Conservation (phyloP, 2,797 vertebrate genomes). For the Cryptoprocta ferox region DNA sequence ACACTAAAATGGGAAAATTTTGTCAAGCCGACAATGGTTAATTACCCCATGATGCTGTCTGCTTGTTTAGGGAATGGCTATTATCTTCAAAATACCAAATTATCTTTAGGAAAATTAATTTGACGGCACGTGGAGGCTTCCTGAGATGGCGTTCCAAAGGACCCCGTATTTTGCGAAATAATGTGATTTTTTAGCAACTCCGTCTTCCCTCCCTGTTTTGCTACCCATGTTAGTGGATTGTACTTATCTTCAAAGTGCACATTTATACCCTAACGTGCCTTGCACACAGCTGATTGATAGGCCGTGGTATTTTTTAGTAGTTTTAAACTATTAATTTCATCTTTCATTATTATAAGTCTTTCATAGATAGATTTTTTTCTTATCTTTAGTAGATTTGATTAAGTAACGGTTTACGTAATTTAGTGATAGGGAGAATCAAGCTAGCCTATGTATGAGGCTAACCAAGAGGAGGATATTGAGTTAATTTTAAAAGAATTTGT, state of each 20-base stretch:
- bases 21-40: neutral
- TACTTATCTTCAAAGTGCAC: neutral
- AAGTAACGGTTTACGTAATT: conserved; percentile 40
- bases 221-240: neutral
- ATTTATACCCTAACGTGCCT: neutral
- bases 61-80: neutral
- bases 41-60: neutral
- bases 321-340: neutral
- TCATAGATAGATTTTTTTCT: neutral
- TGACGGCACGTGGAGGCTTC: neutral
- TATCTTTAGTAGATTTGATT: neutral
- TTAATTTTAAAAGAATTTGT: neutral
- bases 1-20: neutral
- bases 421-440: neutral
- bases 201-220: neutral
- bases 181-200: conserved; percentile 31
- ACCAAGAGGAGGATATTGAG: neutral
- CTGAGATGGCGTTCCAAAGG: neutral
- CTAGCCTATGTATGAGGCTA: neutral
- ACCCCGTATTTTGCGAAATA: conserved; percentile 35
- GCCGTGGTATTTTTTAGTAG: neutral
- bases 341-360: neutral
- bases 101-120: neutral
- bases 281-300: accelerated
- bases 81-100: neutral